Conservation (phyloP, 2,888 invertebrate genomes). For the Synanthedon tipuliformis region DNA sequence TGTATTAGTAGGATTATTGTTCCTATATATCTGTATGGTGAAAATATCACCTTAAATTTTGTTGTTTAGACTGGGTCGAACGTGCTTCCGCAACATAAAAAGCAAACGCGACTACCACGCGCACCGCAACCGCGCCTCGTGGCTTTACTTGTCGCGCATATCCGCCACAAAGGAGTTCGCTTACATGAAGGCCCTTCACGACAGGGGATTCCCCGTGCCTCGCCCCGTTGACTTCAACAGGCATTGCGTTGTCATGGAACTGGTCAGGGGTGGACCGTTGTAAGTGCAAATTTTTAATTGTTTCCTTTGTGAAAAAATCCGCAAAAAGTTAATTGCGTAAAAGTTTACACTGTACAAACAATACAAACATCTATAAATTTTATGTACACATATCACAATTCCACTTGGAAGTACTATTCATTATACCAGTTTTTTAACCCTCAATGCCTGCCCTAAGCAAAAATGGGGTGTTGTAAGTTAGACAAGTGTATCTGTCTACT, state of each 20-base stretch:
- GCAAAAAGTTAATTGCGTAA: too few species aligned
- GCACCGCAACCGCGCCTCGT: constrained; percentile 88
- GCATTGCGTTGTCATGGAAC: constrained; percentile 97
- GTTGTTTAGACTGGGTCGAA: constrained; percentile 82
- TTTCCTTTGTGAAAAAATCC: too few species aligned
- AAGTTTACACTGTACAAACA: too few species aligned
- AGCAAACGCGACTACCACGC: constrained; percentile 97
- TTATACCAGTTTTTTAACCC: too few species aligned
- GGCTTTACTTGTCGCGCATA: constrained; percentile 96
- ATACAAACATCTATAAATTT: too few species aligned
- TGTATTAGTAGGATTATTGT: too few species aligned
- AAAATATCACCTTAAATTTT: not conserved
- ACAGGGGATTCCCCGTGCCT: constrained; percentile 94
- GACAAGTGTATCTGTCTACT: too few species aligned
- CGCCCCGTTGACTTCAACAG: constrained; percentile 93
- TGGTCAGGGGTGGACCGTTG: constrained; percentile 85
- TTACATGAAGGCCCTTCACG: constrained; percentile 94
- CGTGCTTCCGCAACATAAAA: constrained; percentile 95
- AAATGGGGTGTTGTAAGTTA: too few species aligned
- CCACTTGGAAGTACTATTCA: too few species aligned
- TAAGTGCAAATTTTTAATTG: constrained; percentile 48
- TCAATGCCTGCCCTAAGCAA: too few species aligned
- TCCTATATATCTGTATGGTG: too few species aligned
- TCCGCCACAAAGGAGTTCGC: constrained; percentile 98
- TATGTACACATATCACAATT: too few species aligned